Percentiles rank a stretch among this genome's conserved stretches.
These are phyloP conservation scores for Drosophila paulistorum DNA, from an alignment of 1,140 invertebrate species.

Conservation along the genomic window DNA sequence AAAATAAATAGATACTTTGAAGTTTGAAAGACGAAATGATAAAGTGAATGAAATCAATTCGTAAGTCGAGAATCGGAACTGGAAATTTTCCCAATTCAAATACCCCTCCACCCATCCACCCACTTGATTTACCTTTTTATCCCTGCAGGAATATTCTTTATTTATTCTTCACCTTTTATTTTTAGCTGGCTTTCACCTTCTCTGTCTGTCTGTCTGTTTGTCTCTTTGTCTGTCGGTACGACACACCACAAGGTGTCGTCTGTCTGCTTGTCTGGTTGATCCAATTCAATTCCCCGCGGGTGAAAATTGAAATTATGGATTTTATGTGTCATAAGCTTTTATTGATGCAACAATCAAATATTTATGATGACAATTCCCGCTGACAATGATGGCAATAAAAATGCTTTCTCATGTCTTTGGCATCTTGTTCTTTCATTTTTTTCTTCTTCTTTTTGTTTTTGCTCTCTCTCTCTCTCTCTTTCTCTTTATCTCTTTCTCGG, in stretches of 20 bases:
- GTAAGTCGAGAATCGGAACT: conserved; percentile 24
- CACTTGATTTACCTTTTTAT: conserved; percentile 36
- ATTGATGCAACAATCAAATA: conserved; percentile 82
- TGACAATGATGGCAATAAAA: conserved; percentile 79
- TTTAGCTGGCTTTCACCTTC: conserved; percentile 50
- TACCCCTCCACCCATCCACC: background rate
- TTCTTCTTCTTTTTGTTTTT: background rate
- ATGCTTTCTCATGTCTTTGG: conserved; percentile 51
- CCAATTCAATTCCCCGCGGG: conserved; percentile 37
- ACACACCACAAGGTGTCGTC: background rate
- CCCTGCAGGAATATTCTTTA: conserved; percentile 16
- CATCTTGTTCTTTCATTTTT: background rate
- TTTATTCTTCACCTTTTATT: conserved; percentile 47
- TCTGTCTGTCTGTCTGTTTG: conserved; percentile 6
- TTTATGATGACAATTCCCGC: conserved; percentile 79
- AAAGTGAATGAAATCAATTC: conserved; percentile 8
- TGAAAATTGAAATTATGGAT: conserved; percentile 80
- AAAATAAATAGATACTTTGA: background rate
- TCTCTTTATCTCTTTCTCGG: background rate
- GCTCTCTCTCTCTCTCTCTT: too few species aligned
- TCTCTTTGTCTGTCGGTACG: conserved; percentile 1
- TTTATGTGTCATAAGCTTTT: conserved; percentile 81
- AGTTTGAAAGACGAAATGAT: background rate
- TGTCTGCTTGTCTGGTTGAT: conserved; percentile 19
- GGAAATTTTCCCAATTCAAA: background rate